These are phyloP conservation scores for Microvelia longipes DNA, from an alignment of 1,140 invertebrate genomes.

Conservation along the genomic window DNA sequence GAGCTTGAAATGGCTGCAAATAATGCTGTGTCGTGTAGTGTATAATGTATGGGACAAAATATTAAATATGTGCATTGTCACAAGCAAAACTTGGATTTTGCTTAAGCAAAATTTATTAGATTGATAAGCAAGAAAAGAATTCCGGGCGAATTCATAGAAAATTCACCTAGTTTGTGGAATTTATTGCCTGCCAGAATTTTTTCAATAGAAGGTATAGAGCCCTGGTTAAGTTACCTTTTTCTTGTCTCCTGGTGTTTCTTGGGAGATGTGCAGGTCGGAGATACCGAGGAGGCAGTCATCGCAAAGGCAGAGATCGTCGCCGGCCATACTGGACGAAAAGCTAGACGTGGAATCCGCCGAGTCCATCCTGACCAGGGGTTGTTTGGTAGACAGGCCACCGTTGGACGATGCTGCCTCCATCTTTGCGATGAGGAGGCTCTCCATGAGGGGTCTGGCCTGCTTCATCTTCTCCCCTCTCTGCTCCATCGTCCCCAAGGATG, in stretches of 20 bases:
- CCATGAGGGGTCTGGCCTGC: conserved; percentile 49
- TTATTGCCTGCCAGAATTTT: too few species aligned
- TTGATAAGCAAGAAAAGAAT: too few species aligned
- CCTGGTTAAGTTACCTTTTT: conserved; percentile 49
- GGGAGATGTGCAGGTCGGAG: conserved; percentile 48
- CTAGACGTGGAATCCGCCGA: conserved; percentile 61
- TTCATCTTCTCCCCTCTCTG: not conserved
- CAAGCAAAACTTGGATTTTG: too few species aligned
- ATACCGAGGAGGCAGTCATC: conserved; percentile 70
- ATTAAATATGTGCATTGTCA: too few species aligned
- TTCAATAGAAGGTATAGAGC: too few species aligned
- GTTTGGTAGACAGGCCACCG: conserved; percentile 24
- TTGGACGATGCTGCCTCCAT: conserved; percentile 39
- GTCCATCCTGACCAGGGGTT: conserved; percentile 45
- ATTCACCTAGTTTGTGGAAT: too few species aligned
- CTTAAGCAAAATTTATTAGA: too few species aligned
- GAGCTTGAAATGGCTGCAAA: too few species aligned
- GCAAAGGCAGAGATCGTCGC: conserved; percentile 58
- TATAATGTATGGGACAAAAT: too few species aligned
- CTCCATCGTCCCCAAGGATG: not conserved
- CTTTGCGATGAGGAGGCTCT: conserved; percentile 55
- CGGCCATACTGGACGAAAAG: conserved; percentile 41
- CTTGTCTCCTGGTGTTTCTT: conserved; percentile 29
- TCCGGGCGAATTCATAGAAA: too few species aligned
- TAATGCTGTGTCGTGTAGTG: too few species aligned